These are phyloP conservation scores for Melospiza georgiana DNA, from an alignment of 2,113 vertebrate species.

Conservation along the genomic window DNA sequence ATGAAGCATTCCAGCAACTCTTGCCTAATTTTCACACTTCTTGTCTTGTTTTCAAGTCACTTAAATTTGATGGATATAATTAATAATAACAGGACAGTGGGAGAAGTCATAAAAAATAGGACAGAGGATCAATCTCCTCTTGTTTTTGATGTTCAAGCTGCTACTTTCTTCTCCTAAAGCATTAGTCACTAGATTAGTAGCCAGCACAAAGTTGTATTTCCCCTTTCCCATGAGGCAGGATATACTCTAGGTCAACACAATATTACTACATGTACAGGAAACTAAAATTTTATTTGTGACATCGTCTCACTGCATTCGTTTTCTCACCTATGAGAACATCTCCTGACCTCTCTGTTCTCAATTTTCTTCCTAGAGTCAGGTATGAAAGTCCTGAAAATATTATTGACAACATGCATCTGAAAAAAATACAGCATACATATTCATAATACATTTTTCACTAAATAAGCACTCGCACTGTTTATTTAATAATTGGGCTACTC, in stretches of 20 bases:
- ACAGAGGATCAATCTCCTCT: not conserved
- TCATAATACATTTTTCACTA: not conserved
- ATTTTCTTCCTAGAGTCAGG: not conserved
- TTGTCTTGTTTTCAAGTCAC: not conserved
- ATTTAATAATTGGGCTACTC: not conserved
- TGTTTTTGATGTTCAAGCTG: not conserved
- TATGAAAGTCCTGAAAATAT: not conserved
- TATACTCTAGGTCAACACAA: not conserved
- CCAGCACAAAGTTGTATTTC: not conserved
- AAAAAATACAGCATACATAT: not conserved
- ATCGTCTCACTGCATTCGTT: not conserved
- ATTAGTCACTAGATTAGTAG: not conserved
- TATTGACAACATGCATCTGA: not conserved
- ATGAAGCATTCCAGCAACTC: not conserved
- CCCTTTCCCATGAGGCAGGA: not conserved
- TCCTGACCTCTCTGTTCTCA: not conserved
- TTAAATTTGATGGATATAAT: not conserved
- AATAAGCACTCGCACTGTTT: not conserved
- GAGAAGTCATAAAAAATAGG: not conserved
- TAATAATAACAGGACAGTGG: not conserved
- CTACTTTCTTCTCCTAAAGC: not conserved
- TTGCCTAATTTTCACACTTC: not conserved
- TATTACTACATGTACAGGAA: not conserved
- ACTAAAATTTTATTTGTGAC: not conserved
- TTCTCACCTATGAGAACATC: not conserved